Conservation (phyloP, 1,140 invertebrate genomes). For the Leptopilina boulardi region DNA sequence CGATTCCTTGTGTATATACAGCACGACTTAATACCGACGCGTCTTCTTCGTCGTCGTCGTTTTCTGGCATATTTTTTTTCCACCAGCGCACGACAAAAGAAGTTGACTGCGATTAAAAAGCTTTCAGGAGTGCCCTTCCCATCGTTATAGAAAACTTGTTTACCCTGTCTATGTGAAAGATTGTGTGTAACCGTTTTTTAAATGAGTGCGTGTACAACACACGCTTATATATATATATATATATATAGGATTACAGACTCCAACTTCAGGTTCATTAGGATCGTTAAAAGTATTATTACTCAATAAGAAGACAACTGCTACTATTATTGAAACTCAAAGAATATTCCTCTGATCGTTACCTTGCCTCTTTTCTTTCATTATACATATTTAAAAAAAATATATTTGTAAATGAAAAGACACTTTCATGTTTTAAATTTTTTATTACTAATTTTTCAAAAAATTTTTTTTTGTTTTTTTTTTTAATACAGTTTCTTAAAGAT, state of each 20-base stretch:
- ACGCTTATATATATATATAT: neutral
- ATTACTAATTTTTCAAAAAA: no score
- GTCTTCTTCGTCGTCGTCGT: no score
- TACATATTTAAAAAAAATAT: neutral
- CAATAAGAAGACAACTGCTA: slow-evolving; percentile 13
- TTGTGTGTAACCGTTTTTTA: neutral
- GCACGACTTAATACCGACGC: slow-evolving; percentile 3
- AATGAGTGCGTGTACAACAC: neutral
- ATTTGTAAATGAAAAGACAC: neutral
- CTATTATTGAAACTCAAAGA: slow-evolving; percentile 14
- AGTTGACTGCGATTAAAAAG: slow-evolving; percentile 25
- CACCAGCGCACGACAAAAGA: slow-evolving; percentile 5
- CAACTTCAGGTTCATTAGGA: slow-evolving; percentile 5
- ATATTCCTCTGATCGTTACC: neutral
- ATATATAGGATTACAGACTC: neutral
- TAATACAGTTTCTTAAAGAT: no score
- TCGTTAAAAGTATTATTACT: slow-evolving; percentile 18
- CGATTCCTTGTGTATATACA: slow-evolving; percentile 33
- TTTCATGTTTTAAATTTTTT: neutral
- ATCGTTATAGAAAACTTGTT: slow-evolving; percentile 5
- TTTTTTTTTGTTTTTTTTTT: no score
- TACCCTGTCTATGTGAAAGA: neutral
- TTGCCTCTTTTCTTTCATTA: neutral
- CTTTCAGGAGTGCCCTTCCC: slow-evolving; percentile 22
- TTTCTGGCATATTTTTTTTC: neutral